phyloP scores from a whole-genome alignment of 2,797 vertebrate genomes.

The Pempheris klunzingeri region DNA sequence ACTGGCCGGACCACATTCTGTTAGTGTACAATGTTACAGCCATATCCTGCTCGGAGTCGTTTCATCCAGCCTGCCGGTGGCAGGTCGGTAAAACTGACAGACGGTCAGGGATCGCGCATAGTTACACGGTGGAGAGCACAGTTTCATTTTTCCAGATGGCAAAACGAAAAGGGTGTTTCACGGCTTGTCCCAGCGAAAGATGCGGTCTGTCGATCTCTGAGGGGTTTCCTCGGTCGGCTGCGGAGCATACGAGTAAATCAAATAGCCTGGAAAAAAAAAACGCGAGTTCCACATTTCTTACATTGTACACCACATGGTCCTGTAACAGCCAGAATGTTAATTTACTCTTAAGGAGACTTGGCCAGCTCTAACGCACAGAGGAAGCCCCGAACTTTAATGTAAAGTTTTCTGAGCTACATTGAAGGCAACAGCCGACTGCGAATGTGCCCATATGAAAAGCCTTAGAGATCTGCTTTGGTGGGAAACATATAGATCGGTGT shows the following conservation, averaged over 20 bases:
- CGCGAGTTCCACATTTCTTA: conserved; percentile 18
- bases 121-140: conserved; percentile 71
- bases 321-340: neutral
- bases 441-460: neutral
- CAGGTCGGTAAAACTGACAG: conserved; percentile 72
- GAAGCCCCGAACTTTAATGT: neutral
- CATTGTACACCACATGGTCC: conserved; percentile 3
- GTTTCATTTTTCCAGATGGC: conserved; percentile 73
- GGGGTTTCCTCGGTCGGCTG: conserved; percentile 50
- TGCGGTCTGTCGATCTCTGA: conserved; percentile 55
- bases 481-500: neutral
- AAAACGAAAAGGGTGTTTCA: conserved; percentile 68
- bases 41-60: conserved; percentile 35
- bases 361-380: neutral
- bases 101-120: conserved; percentile 63
- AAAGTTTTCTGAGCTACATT: neutral
- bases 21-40: conserved; percentile 48
- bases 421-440: neutral
- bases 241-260: conserved; percentile 34
- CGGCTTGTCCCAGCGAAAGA: conserved; percentile 66
- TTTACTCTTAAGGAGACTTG: conserved; percentile 2
- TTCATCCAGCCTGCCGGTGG: conserved; percentile 47
- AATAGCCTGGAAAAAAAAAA: conserved; percentile 27
- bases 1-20: conserved; percentile 28
- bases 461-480: neutral